These are phyloP conservation scores for Vulpes lagopus DNA, from an alignment of 2,113 vertebrate species.

Conservation along the genomic window DNA sequence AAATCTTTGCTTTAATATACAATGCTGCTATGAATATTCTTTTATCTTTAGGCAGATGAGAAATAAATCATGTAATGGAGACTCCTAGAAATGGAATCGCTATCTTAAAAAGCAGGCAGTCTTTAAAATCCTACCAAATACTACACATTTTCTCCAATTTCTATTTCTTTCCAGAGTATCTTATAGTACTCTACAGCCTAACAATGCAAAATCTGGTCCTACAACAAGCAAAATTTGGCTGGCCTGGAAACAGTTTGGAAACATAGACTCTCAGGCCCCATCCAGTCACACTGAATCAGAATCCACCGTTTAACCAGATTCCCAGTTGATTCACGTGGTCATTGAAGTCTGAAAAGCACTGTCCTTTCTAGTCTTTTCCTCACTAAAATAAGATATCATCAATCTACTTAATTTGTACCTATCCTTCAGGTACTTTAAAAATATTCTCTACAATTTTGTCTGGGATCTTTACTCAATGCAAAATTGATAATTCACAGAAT, in stretches of 20 bases:
- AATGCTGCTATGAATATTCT: background rate
- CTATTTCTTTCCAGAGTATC: background rate
- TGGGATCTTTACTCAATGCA: background rate
- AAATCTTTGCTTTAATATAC: constrained; percentile 21
- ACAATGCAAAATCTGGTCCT: background rate
- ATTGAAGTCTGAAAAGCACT: background rate
- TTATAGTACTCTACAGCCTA: background rate
- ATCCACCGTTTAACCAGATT: background rate
- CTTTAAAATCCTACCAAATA: background rate
- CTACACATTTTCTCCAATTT: background rate
- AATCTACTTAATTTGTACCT: background rate
- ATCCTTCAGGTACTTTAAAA: background rate
- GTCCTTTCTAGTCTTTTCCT: background rate
- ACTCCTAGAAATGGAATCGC: background rate
- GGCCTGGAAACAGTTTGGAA: background rate
- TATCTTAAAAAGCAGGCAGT: background rate
- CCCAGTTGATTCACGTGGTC: background rate
- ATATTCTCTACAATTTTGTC: background rate
- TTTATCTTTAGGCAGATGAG: constrained; percentile 7
- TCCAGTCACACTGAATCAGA: background rate
- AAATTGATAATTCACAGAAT: background rate
- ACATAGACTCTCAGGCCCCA: background rate
- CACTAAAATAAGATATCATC: background rate
- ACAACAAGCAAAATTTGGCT: background rate
- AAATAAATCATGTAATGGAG: background rate